Evolutionary conservation across 2,797 vertebrate genomes (phyloP).

Genomic region (Neoniphon sammara): DNA sequence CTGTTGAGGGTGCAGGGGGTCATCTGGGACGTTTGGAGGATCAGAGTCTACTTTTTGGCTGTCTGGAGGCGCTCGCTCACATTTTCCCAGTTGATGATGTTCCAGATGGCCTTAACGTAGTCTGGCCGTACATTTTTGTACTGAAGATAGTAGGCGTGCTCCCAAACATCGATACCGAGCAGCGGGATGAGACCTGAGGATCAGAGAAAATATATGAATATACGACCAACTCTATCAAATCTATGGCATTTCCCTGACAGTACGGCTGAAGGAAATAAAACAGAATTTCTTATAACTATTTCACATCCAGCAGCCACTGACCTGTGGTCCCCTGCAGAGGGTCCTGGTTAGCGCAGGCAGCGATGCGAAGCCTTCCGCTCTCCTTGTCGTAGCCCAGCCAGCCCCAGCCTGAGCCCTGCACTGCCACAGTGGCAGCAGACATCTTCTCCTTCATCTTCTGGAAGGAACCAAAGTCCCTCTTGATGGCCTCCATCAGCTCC

Average conservation of each 20-base stretch:
- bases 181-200: conserved; percentile 91
- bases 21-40: background rate
- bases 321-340: conserved; percentile 96
- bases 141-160: conserved; percentile 98
- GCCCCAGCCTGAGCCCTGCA: conserved; percentile 98
- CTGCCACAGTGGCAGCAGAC: conserved; percentile 89
- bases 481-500: conserved; percentile 93
- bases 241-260: background rate
- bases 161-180: conserved; percentile 98
- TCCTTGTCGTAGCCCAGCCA: conserved; percentile 97
- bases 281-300: background rate
- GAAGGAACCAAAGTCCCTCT: conserved; percentile 95
- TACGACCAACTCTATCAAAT: background rate
- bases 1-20: conserved; percentile 3
- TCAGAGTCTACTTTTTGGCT: conserved; percentile 84
- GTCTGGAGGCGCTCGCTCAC: conserved; percentile 87
- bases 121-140: conserved; percentile 98
- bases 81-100: conserved; percentile 96
- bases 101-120: conserved; percentile 99
- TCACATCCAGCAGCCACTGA: conserved; percentile 59
- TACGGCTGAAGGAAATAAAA: background rate
- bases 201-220: background rate
- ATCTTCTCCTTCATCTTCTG: conserved; percentile 94
- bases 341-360: conserved; percentile 95
- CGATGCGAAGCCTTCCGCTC: conserved; percentile 85